A percentile compares a stretch with the other conserved stretches of the same genome.
These are phyloP conservation scores for Phyllotreta cruciferae DNA, from an alignment of 2,888 invertebrate genomes.

Conservation along the genomic window DNA sequence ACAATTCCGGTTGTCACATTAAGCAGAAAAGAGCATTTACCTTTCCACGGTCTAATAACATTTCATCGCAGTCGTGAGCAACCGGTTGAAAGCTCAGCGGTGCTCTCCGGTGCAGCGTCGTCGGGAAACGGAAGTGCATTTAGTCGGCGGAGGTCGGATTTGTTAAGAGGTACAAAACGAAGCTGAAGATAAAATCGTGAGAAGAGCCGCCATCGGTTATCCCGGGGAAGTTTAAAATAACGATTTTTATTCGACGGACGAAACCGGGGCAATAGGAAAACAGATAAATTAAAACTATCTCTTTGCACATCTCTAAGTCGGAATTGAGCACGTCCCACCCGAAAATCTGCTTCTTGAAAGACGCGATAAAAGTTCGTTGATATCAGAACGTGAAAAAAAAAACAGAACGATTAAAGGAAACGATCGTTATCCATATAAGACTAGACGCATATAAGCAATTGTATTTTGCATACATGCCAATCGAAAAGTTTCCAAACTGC, in stretches of 20 bases:
- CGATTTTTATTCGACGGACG: conserved; percentile 2
- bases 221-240: conserved; percentile 12
- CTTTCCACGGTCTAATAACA: conserved; percentile 13
- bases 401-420: too few species aligned
- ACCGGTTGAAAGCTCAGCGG: conserved; percentile 6
- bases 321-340: too few species aligned
- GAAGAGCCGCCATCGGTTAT: neutral
- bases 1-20: conserved; percentile 13
- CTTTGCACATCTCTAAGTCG: too few species aligned
- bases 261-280: neutral
- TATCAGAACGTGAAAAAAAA: too few species aligned
- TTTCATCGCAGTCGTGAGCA: conserved; percentile 9
- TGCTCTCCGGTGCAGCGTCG: conserved; percentile 12
- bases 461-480: too few species aligned
- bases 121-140: conserved; percentile 15
- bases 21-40: conserved; percentile 14
- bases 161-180: conserved; percentile 15
- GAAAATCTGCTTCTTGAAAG: too few species aligned
- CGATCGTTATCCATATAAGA: too few species aligned
- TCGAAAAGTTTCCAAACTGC: too few species aligned
- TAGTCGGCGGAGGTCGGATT: conserved; percentile 14
- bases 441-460: too few species aligned
- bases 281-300: neutral
- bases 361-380: too few species aligned
- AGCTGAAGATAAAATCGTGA: conserved; percentile 3